Percentiles rank a stretch among this genome's conserved stretches.
These are phyloP conservation scores for Epicauta chinensis DNA, from an alignment of 1,140 invertebrate genomes.

Conservation along the genomic window DNA sequence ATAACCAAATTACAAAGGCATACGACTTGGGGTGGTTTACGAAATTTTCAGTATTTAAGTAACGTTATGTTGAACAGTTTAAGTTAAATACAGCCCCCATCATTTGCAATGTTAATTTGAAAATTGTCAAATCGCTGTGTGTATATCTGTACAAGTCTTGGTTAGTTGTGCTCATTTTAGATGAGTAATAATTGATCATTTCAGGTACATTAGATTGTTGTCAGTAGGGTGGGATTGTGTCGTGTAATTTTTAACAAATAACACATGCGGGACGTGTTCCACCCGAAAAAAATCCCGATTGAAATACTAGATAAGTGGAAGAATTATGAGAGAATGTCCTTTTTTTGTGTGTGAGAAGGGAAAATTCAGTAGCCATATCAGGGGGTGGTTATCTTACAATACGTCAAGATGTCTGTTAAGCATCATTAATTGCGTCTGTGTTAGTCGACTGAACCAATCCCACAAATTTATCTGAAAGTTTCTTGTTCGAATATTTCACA, in stretches of 20 bases:
- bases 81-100: too few relatives aligned
- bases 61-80: too few relatives aligned
- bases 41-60: too few relatives aligned
- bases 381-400: slow-evolving; percentile 7
- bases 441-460: too few relatives aligned
- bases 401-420: slow-evolving; percentile 18
- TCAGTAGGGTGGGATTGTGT: slow-evolving; percentile 3
- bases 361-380: slow-evolving; percentile 12
- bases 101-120: too few relatives aligned
- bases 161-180: too few relatives aligned
- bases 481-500: not conserved
- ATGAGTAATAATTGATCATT: slow-evolving; percentile 1
- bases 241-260: slow-evolving; percentile 17
- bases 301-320: slow-evolving; percentile 4
- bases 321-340: slow-evolving; percentile 10
- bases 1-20: too few relatives aligned
- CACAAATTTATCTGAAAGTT: too few relatives aligned
- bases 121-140: too few relatives aligned
- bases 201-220: slow-evolving; percentile 3
- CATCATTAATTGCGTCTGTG: slow-evolving; percentile 13
- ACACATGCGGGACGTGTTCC: slow-evolving; percentile 8
- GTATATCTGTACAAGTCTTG: too few relatives aligned
- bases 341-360: not conserved
- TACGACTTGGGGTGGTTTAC: too few relatives aligned
- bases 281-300: not conserved